Conservation (phyloP, 2,888 invertebrate species). For the Trachelus stipa region DNA sequence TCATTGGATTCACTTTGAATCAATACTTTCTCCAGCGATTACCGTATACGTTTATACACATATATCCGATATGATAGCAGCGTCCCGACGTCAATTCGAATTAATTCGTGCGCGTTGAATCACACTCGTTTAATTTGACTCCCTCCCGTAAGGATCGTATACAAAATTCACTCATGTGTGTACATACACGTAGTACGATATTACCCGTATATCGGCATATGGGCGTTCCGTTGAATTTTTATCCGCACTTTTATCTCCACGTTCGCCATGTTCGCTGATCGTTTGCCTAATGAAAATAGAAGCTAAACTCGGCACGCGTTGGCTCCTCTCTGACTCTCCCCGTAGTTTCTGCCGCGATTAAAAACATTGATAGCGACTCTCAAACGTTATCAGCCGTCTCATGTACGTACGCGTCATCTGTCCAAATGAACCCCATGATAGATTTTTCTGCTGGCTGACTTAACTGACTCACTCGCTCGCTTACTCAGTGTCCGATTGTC, state of each 20-base stretch:
- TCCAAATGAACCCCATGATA: not conserved
- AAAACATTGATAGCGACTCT: not conserved
- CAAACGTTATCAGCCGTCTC: not conserved
- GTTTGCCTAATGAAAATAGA: not conserved
- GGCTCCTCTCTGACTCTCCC: not conserved
- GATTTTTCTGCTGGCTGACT: not conserved
- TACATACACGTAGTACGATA: not conserved
- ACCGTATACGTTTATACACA: no score
- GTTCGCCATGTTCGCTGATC: not conserved
- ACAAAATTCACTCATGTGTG: slow-evolving; percentile 10
- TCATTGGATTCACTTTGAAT: not conserved
- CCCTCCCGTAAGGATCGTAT: no score
- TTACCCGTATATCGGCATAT: slow-evolving; percentile 3
- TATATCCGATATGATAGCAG: not conserved
- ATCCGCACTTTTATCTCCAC: not conserved
- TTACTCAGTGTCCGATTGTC: not conserved
- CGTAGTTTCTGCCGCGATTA: not conserved
- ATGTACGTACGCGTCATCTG: not conserved
- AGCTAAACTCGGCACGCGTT: not conserved
- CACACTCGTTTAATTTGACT: not conserved
- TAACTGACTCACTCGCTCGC: not conserved
- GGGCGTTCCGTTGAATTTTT: slow-evolving; percentile 4
- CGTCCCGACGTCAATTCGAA: not conserved
- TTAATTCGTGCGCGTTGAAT: not conserved
- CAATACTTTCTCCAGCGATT: not conserved